Evolutionary conservation across 92 coral and sea anemone species (phyloP).

Genomic region (Siderastrea siderea): DNA sequence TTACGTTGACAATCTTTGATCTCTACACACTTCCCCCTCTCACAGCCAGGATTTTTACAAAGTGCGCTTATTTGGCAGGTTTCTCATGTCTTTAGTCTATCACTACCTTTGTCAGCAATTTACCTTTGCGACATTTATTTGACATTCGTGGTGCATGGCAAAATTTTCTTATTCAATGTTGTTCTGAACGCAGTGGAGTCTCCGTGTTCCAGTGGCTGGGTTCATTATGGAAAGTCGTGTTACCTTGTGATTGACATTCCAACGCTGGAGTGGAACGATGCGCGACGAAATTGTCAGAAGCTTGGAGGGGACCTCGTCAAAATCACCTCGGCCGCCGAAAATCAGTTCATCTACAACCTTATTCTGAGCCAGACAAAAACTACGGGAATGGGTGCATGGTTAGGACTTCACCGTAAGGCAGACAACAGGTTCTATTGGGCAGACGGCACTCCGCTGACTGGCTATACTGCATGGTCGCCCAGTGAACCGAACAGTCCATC

Average conservation of each 20-base stretch:
- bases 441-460: conserved; percentile 15
- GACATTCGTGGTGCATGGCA: too few species aligned
- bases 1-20: too few species aligned
- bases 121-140: background rate
- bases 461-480: background rate
- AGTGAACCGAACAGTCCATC: background rate
- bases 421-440: conserved; percentile 28
- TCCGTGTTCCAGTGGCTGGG: conserved; percentile 32
- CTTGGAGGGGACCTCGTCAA: conserved; percentile 39
- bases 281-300: conserved; percentile 35
- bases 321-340: conserved; percentile 10
- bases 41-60: too few species aligned
- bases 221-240: conserved; percentile 13
- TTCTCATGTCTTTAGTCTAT: background rate
- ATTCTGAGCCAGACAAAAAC: background rate
- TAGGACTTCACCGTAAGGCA: conserved; percentile 25
- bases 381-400: background rate
- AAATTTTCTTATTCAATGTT: background rate
- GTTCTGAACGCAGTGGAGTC: background rate
- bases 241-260: conserved; percentile 25
- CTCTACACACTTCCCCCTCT: too few species aligned
- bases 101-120: background rate
- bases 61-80: background rate
- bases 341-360: conserved; percentile 7
- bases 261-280: conserved; percentile 20